Evolutionary conservation across 2,888 invertebrate genomes (phyloP).

Genomic region (Ophion ventricosus): DNA sequence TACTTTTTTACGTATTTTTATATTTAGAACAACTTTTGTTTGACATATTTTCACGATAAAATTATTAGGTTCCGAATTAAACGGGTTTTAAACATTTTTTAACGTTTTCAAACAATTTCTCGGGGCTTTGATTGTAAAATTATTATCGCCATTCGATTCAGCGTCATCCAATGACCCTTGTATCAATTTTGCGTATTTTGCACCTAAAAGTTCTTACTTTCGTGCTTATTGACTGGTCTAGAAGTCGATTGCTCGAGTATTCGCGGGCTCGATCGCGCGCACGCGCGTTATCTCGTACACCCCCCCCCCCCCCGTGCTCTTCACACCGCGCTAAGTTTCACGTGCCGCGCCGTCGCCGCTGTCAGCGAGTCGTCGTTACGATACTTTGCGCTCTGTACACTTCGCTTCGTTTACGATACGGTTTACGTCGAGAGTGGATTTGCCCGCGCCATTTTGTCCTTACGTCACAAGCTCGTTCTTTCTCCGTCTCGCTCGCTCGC

Average conservation of each 20-base stretch:
- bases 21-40: too few relatives aligned
- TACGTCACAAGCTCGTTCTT: slow-evolving; percentile 5
- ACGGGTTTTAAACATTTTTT: too few relatives aligned
- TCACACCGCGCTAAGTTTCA: slow-evolving; percentile 8
- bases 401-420: slow-evolving; percentile 54
- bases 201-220: too few relatives aligned
- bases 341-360: slow-evolving; percentile 36
- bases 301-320: slow-evolving; percentile 16
- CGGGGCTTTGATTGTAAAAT: too few relatives aligned
- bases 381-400: slow-evolving; percentile 44
- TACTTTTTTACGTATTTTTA: too few relatives aligned
- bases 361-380: slow-evolving; percentile 48
- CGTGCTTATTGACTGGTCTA: too few relatives aligned
- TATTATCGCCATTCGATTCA: too few relatives aligned
- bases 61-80: too few relatives aligned
- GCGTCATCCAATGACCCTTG: too few relatives aligned
- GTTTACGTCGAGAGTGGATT: slow-evolving; percentile 34
- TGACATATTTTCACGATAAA: too few relatives aligned
- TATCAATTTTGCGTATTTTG: too few relatives aligned
- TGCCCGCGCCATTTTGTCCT: slow-evolving; percentile 45
- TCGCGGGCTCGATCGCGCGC: slow-evolving; percentile 51
- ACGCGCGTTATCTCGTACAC: slow-evolving; percentile 31
- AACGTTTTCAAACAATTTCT: too few relatives aligned
- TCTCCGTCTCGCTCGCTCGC: slow-evolving; percentile 25
- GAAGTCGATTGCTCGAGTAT: slow-evolving; percentile 63